Percentiles rank a stretch among this genome's conserved stretches.
Evolutionary conservation across 2,797 vertebrate species (phyloP).

Genomic region (Halcyon badia): DNA sequence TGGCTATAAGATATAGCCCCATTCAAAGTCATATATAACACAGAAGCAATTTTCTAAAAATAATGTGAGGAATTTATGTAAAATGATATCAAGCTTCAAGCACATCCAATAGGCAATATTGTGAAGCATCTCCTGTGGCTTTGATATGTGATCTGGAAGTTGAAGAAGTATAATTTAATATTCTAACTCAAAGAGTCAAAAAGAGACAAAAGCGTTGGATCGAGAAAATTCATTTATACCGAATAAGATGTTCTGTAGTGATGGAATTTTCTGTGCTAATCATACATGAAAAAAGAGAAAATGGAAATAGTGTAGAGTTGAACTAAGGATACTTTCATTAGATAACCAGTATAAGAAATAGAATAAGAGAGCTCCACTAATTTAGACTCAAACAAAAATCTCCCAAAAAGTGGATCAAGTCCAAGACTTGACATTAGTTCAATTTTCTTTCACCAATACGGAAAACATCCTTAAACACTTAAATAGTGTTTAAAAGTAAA

Average conservation of each 20-base stretch:
- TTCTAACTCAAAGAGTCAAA: constrained; percentile 9
- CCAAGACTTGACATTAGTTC: background rate
- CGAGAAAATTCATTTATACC: background rate
- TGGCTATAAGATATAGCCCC: background rate
- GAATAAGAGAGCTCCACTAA: background rate
- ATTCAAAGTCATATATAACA: constrained; percentile 45
- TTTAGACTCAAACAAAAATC: background rate
- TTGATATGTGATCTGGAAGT: constrained; percentile 44
- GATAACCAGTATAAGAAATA: background rate
- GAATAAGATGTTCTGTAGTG: constrained; percentile 3
- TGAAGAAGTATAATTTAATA: constrained; percentile 48
- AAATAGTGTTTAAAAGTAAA: background rate
- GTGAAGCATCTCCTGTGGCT: background rate
- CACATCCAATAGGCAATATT: background rate
- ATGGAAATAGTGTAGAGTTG: background rate
- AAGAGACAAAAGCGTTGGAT: background rate
- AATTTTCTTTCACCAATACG: background rate
- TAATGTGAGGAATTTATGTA: constrained; percentile 16
- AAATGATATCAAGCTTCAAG: constrained; percentile 19
- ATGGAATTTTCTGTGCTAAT: constrained; percentile 30
- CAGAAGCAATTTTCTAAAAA: constrained; percentile 54
- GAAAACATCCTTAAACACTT: background rate
- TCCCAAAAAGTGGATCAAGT: background rate
- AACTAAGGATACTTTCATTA: background rate
- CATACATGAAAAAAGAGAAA: constrained; percentile 14